phyloP scores from a whole-genome alignment of 2,888 invertebrate genomes.

The Cordilura impudica region DNA sequence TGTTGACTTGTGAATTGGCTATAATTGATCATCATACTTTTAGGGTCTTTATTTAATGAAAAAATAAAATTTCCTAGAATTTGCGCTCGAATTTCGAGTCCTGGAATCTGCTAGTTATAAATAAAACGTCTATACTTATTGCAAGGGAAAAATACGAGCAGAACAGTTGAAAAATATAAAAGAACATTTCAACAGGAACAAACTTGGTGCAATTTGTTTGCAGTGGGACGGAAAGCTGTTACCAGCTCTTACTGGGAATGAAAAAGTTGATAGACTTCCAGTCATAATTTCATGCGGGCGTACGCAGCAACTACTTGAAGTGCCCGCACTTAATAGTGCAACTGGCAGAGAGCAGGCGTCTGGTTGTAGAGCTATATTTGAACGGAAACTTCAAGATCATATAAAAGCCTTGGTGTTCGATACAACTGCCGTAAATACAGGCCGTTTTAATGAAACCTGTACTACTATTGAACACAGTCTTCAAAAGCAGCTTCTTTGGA shows the following conservation, averaged over 20 bases:
- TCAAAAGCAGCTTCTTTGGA: constrained; percentile 7
- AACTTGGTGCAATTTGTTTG: constrained; percentile 26
- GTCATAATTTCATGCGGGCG: constrained; percentile 34
- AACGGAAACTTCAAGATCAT: not conserved
- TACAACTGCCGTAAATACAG: too few species aligned
- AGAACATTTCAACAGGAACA: constrained; percentile 5
- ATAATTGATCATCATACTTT: too few species aligned
- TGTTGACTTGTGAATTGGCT: too few species aligned
- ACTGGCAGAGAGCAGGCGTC: constrained; percentile 1
- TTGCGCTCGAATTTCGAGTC: too few species aligned
- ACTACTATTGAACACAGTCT: constrained; percentile 16
- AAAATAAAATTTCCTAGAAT: too few species aligned
- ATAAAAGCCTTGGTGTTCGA: too few species aligned
- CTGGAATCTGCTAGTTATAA: too few species aligned
- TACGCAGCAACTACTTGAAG: constrained; percentile 31
- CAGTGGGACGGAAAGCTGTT: too few species aligned
- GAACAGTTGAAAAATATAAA: constrained; percentile 18
- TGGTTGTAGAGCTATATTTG: not conserved
- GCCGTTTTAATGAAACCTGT: constrained; percentile 15
- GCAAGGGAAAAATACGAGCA: constrained; percentile 20
- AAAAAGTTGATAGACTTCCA: constrained; percentile 8
- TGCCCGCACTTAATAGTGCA: constrained; percentile 23
- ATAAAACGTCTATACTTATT: constrained; percentile 12
- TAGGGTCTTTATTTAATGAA: too few species aligned
- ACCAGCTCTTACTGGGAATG: constrained; percentile 15